Percentiles rank a stretch among this genome's conserved stretches.
These are phyloP conservation scores for Panzeria rudis DNA, from an alignment of 2,888 invertebrate genomes.

Conservation along the genomic window DNA sequence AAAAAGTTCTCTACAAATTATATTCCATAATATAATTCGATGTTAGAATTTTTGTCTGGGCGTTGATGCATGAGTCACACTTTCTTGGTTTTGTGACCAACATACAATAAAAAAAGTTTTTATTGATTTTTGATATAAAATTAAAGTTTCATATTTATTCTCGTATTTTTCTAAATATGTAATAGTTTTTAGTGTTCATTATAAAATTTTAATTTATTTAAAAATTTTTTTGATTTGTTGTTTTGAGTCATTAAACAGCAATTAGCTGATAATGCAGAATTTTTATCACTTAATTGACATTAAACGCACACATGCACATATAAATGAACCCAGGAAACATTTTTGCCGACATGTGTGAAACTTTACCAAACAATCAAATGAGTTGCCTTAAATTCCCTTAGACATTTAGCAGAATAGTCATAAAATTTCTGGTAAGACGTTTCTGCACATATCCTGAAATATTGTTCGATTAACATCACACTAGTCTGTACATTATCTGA, in stretches of 20 bases:
- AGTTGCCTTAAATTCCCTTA: too few species aligned
- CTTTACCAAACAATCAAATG: too few species aligned
- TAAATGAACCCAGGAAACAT: neutral
- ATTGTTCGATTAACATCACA: too few species aligned
- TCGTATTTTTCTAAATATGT: constrained; percentile 3
- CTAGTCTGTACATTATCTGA: too few species aligned
- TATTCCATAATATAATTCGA: neutral
- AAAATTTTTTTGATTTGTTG: constrained; percentile 1
- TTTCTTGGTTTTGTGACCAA: neutral
- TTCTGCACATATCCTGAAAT: too few species aligned
- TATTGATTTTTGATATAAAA: neutral
- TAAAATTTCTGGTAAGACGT: too few species aligned
- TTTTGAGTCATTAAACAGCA: constrained; percentile 62
- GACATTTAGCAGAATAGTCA: too few species aligned
- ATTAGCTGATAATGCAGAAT: constrained; percentile 67
- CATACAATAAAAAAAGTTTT: neutral
- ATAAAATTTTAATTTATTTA: constrained; percentile 25
- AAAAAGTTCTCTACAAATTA: too few species aligned
- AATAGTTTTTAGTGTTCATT: constrained; percentile 15
- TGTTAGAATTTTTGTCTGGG: neutral
- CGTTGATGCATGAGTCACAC: constrained; percentile 18
- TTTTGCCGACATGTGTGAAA: too few species aligned
- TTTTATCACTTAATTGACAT: constrained; percentile 63
- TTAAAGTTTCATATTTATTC: neutral
- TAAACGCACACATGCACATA: constrained; percentile 18